Conservation (phyloP, 30 jellyfish, hydroid and myxozoan species). For the Clytia hemisphaerica region DNA sequence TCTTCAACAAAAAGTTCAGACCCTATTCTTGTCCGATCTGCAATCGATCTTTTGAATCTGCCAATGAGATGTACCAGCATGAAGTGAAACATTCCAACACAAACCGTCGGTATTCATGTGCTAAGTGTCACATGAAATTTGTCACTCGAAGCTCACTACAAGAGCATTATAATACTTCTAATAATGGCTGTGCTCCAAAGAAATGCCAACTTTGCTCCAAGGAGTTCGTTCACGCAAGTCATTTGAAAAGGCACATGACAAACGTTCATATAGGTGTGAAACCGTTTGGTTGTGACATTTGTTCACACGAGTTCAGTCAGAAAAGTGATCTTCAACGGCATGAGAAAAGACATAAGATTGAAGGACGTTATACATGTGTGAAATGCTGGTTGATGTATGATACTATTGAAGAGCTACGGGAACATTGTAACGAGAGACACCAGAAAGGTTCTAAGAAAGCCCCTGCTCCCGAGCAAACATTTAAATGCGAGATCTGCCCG, state of each 20-base stretch:
- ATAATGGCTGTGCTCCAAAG: constrained; percentile 18
- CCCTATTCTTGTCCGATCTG: constrained; percentile 20
- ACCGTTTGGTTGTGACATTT: constrained; percentile 69
- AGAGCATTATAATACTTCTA: constrained; percentile 16
- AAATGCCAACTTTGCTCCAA: constrained; percentile 58
- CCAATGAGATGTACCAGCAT: constrained; percentile 16
- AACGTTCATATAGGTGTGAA: constrained; percentile 70
- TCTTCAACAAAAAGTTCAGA: not conserved
- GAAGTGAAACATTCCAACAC: constrained; percentile 27
- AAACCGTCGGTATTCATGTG: constrained; percentile 26
- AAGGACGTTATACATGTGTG: constrained; percentile 20
- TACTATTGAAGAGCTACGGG: constrained; percentile 17
- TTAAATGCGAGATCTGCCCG: constrained; percentile 23
- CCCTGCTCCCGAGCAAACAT: not conserved
- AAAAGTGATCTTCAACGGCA: constrained; percentile 33
- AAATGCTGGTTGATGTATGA: constrained; percentile 12
- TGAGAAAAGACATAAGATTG: constrained; percentile 18
- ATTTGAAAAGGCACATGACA: constrained; percentile 60
- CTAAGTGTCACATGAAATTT: constrained; percentile 20
- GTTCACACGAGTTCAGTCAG: constrained; percentile 57
- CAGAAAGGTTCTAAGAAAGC: not conserved
- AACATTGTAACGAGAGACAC: not conserved
- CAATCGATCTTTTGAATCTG: constrained; percentile 1
- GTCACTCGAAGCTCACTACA: constrained; percentile 18
- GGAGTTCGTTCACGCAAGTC: constrained; percentile 71